These are phyloP conservation scores for Catamblyrhynchus diadema DNA, from an alignment of 2,797 vertebrate species.

Conservation along the genomic window DNA sequence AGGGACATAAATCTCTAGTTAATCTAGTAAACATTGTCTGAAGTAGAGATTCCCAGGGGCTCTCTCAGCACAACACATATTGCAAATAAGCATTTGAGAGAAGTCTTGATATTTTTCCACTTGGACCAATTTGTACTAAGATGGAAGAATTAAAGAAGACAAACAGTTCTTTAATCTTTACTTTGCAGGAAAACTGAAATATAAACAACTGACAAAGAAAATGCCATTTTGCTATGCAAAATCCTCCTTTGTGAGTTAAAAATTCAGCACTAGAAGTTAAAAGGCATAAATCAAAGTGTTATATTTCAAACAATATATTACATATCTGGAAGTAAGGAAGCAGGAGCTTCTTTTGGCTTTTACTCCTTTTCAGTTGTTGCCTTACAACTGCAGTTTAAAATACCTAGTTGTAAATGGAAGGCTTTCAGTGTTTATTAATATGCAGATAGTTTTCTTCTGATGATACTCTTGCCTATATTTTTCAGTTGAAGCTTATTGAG, in stretches of 20 bases:
- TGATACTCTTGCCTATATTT: not conserved
- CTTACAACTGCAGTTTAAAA: not conserved
- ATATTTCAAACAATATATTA: not conserved
- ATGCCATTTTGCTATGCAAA: not conserved
- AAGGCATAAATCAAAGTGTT: not conserved
- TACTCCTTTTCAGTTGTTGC: not conserved
- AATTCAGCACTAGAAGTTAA: not conserved
- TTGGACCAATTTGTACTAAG: not conserved
- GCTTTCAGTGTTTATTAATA: not conserved
- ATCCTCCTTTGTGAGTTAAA: not conserved
- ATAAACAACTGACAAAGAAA: not conserved
- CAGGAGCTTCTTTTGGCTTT: not conserved
- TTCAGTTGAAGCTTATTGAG: not conserved
- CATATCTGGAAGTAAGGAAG: not conserved
- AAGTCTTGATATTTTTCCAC: not conserved
- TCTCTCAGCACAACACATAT: not conserved
- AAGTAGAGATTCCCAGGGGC: not conserved
- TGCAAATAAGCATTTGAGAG: not conserved
- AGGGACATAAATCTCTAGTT: not conserved
- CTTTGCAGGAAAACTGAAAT: not conserved
- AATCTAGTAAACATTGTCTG: not conserved
- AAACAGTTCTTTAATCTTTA: not conserved
- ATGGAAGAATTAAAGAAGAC: not conserved
- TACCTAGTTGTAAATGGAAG: not conserved
- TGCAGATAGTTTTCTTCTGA: not conserved